phyloP scores from a whole-genome alignment of 2,888 invertebrate genomes.

The Drosophila meridionalis region DNA sequence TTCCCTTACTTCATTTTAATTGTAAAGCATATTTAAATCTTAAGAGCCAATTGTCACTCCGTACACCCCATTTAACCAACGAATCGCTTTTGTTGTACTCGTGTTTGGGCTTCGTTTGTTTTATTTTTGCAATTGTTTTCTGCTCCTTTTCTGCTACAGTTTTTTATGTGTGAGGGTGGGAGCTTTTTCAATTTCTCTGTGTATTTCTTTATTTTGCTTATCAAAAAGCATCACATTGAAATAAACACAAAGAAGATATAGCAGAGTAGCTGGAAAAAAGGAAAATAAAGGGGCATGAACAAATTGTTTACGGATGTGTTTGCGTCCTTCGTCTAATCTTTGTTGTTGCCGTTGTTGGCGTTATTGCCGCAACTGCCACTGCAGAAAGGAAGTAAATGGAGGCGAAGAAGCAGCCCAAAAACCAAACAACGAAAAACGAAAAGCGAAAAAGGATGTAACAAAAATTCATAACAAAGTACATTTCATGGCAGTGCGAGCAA shows the following conservation, averaged over 20 bases:
- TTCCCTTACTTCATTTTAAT: constrained; percentile 24
- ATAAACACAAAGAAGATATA: constrained; percentile 59
- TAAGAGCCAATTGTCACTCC: constrained; percentile 31
- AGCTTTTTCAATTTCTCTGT: constrained; percentile 65
- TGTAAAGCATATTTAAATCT: constrained; percentile 23
- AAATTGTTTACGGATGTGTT: constrained; percentile 79
- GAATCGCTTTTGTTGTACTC: constrained; percentile 39
- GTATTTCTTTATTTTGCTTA: constrained; percentile 77
- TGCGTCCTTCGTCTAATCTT: constrained; percentile 69
- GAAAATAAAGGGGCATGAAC: constrained; percentile 67
- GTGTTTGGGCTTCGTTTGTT: constrained; percentile 11
- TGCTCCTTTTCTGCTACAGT: constrained; percentile 1
- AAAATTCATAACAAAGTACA: constrained; percentile 78
- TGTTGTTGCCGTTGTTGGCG: constrained; percentile 27
- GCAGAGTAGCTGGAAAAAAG: constrained; percentile 33
- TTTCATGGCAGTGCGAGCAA: constrained; percentile 71
- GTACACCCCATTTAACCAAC: constrained; percentile 29
- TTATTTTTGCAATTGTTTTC: constrained; percentile 25
- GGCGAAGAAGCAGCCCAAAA: constrained; percentile 35
- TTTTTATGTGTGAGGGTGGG: constrained; percentile 37
- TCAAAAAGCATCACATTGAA: constrained; percentile 61
- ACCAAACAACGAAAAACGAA: constrained; percentile 52
- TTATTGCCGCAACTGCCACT: constrained; percentile 39
- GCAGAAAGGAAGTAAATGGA: constrained; percentile 46
- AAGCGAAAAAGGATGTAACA: constrained; percentile 71